Evolutionary conservation across 1,140 invertebrate genomes (phyloP).

Genomic region (Alviniconcha marisindica): DNA sequence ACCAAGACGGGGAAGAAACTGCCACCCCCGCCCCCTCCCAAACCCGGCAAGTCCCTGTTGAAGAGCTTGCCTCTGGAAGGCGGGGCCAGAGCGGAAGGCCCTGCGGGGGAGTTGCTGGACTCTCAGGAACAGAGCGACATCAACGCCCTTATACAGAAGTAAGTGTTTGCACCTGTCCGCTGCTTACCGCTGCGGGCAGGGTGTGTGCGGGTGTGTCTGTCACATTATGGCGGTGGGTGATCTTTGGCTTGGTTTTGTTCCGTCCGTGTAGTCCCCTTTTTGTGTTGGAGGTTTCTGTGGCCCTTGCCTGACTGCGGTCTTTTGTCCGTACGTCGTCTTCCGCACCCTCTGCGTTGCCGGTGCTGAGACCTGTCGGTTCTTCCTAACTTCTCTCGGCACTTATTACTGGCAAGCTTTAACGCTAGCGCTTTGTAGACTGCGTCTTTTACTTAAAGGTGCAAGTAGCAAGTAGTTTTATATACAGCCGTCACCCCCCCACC

Average conservation of each 20-base stretch:
- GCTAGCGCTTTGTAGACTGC: conserved; percentile 11
- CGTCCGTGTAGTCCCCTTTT: no score
- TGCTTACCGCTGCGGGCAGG: not conserved
- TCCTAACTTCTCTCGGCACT: not conserved
- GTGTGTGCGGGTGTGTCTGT: not conserved
- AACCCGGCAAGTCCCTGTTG: conserved; percentile 38
- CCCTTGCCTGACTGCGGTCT: not conserved
- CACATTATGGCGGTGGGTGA: not conserved
- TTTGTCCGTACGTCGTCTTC: not conserved
- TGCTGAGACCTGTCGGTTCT: not conserved
- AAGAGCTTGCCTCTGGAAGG: not conserved
- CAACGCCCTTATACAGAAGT: conserved; percentile 62
- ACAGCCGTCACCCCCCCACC: no score
- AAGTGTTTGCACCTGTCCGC: conserved; percentile 46
- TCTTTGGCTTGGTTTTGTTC: not conserved
- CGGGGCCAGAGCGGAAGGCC: not conserved
- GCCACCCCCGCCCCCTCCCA: conserved; percentile 39
- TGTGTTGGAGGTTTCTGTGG: no score
- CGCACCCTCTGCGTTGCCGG: not conserved
- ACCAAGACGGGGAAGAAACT: conserved; percentile 36
- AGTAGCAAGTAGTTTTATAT: no score
- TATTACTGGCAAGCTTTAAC: not conserved
- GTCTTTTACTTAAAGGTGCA: no score
- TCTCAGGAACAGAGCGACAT: conserved; percentile 59
- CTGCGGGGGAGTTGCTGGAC: conserved; percentile 38